phyloP scores from a whole-genome alignment of 1,140 invertebrate genomes.

The Euura lappo region DNA sequence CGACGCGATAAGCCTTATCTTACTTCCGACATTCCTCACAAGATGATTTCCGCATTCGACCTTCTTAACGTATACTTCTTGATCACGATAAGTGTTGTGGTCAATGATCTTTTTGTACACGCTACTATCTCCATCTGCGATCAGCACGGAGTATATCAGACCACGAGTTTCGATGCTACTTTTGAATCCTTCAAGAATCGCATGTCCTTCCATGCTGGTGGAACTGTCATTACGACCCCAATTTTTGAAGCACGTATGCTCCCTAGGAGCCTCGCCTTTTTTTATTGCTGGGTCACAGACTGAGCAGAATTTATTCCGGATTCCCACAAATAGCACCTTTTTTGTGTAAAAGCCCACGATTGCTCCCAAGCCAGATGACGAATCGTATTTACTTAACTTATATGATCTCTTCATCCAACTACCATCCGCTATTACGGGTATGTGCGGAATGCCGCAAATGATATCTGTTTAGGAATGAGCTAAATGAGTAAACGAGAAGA shows the following conservation, averaged over 20 bases:
- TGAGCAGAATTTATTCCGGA: conserved; percentile 44
- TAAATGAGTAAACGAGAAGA: too few relatives aligned
- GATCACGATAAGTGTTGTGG: conserved; percentile 36
- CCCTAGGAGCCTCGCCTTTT: neutral
- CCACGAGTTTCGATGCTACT: conserved; percentile 34
- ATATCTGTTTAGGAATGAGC: too few relatives aligned
- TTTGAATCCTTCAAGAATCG: conserved; percentile 52
- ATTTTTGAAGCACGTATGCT: conserved; percentile 44
- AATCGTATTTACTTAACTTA: conserved; percentile 34
- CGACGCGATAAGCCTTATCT: conserved; percentile 17
- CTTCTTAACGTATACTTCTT: conserved; percentile 44
- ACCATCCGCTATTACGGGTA: conserved; percentile 39
- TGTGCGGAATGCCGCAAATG: conserved; percentile 34
- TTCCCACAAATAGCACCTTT: conserved; percentile 35
- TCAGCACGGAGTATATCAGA: conserved; percentile 46
- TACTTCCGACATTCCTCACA: conserved; percentile 33
- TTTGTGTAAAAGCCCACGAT: conserved; percentile 33
- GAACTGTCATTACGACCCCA: conserved; percentile 32
- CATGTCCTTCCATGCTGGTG: conserved; percentile 54
- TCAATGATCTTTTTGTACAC: conserved; percentile 43
- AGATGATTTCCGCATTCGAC: conserved; percentile 46
- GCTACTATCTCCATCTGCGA: conserved; percentile 56
- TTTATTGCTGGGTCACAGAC: conserved; percentile 28
- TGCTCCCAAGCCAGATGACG: conserved; percentile 40
- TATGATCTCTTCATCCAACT: conserved; percentile 43